Evolutionary conservation across 2,113 vertebrate genomes (phyloP), one percentile per base, ranked within the genome.

Genomic region (Girardinichthys multiradiatus): DNA sequence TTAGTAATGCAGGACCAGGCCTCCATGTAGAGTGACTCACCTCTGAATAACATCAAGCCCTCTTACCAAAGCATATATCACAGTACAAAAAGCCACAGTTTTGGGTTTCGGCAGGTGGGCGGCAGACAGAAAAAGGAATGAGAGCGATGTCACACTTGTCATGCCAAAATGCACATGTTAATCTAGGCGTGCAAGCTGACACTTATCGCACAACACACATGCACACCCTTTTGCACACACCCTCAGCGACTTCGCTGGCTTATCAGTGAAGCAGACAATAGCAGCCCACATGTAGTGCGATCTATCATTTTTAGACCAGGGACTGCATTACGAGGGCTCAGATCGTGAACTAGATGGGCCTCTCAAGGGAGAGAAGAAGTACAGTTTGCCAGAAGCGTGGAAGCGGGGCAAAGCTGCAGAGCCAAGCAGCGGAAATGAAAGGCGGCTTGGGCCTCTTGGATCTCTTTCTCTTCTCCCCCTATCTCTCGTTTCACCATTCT

Each of bases 271-370:
- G 82, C 87, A 89, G 90, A 91, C 90, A 91, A 91, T 88, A 84
- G 68, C 71, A 57, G 88, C 86, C 87, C 87, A 83, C 84, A 79
- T 89, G 89, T 87, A 75, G 83, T 19, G 77, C 39, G 68, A 92
- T 89, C 81, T 91, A 87, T 92, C 89, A 89, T 89, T 85, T 54
- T 89, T 63, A 87, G 88, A 79, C 72, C 86, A 71, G 86, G 87
- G 87, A 93, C 86, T 90, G 87, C 81, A 91, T 92, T 89, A 89
- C 90, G 89, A 88, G 89, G 87, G 85, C 87, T 87, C 78, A 88
- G 90, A 91, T 91, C 90, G 86, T 84, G 85, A 85, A 85, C 85
- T 86, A 83, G 87, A 91, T 89, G 86, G 81, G 82, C 65, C 82
- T 89, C 89, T 90, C 85, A 71, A 70, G 86, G 83, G 86, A 83